A percentile compares a stretch with the other conserved stretches of the same genome.
Evolutionary conservation across 2,797 vertebrate species (phyloP).

Genomic region (Anisognathus igniventris): DNA sequence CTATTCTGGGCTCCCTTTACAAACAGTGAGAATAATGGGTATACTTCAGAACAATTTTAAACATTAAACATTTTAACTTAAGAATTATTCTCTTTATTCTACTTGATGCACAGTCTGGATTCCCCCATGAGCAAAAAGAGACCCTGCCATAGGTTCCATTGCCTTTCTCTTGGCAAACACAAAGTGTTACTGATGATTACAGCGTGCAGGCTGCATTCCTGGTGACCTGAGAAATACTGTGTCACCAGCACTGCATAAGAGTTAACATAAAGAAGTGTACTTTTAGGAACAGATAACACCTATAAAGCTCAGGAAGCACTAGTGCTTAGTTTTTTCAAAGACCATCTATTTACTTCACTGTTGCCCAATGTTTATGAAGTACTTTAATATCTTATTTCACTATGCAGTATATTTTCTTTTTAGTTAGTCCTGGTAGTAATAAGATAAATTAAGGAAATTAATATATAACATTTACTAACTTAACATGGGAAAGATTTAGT

Average conservation of each 20-base stretch:
- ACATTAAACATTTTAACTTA: neutral
- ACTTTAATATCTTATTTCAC: neutral
- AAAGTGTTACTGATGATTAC: neutral
- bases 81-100: neutral
- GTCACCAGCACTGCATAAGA: neutral
- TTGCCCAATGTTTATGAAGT: neutral
- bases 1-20: neutral
- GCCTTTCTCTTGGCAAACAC: neutral
- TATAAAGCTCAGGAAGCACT: neutral
- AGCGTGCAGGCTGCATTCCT: rapidly evolving
- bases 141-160: neutral
- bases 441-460: constrained; percentile 23
- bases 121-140: neutral
- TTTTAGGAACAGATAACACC: neutral
- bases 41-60: neutral
- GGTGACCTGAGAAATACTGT: neutral
- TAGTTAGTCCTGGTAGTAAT: neutral
- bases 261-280: neutral
- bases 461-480: neutral
- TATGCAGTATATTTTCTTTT: neutral
- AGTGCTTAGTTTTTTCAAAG: neutral
- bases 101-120: neutral
- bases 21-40: neutral
- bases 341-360: neutral
- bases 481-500: neutral